Evolutionary conservation across 2,113 vertebrate species (phyloP).

Genomic region (Labrus mixtus): DNA sequence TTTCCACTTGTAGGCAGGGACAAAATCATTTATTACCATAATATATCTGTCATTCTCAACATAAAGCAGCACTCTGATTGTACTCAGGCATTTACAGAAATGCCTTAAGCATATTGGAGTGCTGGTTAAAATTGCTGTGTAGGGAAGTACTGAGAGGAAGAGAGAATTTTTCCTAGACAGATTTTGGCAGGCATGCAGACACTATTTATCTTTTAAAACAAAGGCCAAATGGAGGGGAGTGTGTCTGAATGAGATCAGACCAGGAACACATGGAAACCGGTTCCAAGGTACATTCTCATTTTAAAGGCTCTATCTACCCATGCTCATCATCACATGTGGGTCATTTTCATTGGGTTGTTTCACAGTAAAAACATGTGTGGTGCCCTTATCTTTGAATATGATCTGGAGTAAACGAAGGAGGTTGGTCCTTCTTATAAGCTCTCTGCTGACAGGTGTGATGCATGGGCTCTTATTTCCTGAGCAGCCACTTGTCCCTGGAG

Average conservation of each 20-base stretch:
- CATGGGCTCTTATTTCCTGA: conserved; percentile 33
- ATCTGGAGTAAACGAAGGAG: background rate
- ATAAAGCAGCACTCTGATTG: conserved; percentile 1
- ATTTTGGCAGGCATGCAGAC: conserved; percentile 45
- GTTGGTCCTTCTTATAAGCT: conserved; percentile 21
- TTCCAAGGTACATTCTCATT: conserved; percentile 25
- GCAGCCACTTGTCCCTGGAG: conserved; percentile 27
- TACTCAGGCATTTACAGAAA: conserved; percentile 2
- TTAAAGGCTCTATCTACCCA: conserved; percentile 13
- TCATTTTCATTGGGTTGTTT: conserved; percentile 19
- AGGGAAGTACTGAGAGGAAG: conserved; percentile 16
- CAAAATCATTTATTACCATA: background rate
- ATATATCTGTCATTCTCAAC: background rate
- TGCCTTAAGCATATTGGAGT: background rate
- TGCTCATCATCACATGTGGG: conserved; percentile 8
- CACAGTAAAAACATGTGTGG: conserved; percentile 7
- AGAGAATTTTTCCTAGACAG: conserved; percentile 12
- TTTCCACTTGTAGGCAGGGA: background rate
- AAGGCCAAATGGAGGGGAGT: conserved; percentile 28
- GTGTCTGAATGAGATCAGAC: conserved; percentile 38
- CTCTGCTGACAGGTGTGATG: conserved; percentile 47
- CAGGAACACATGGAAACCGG: conserved; percentile 27
- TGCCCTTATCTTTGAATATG: conserved; percentile 9
- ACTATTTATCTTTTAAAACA: conserved; percentile 38
- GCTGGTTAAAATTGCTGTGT: conserved; percentile 17